Evolutionary conservation across 2,113 vertebrate genomes (phyloP).

Genomic region (Pardalotus punctatus): DNA sequence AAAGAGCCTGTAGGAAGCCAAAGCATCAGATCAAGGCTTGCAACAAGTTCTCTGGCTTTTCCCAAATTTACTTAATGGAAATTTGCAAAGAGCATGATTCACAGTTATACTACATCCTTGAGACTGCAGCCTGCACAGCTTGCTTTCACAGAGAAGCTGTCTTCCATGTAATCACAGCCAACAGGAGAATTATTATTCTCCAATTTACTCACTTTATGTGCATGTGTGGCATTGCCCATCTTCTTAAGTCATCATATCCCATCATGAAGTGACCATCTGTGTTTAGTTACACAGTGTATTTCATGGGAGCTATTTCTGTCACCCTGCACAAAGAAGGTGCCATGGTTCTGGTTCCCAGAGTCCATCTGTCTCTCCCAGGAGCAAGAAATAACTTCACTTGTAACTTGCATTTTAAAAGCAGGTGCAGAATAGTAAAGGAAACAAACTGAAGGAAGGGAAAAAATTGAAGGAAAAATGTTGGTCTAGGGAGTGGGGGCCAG

Average conservation of each 20-base stretch:
- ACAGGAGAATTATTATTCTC: not conserved
- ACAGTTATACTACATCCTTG: not conserved
- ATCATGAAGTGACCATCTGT: slow-evolving; percentile 47
- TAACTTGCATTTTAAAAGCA: slow-evolving; percentile 54
- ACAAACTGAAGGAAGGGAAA: not conserved
- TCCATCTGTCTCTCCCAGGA: slow-evolving; percentile 35
- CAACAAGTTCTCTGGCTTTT: not conserved
- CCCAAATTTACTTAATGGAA: not conserved
- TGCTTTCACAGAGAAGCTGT: slow-evolving; percentile 22
- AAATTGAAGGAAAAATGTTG: not conserved
- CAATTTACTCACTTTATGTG: not conserved
- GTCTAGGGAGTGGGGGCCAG: not conserved
- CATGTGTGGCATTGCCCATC: slow-evolving; percentile 1
- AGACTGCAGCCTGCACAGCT: not conserved
- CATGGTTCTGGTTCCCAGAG: not conserved
- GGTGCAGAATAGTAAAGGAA: slow-evolving; percentile 38
- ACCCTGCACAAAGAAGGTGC: slow-evolving; percentile 21
- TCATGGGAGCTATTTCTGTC: slow-evolving; percentile 59
- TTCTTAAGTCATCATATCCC: slow-evolving; percentile 19
- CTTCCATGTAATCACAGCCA: not conserved
- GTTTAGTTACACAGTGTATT: slow-evolving; percentile 32
- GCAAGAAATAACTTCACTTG: not conserved
- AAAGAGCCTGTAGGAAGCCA: not conserved
- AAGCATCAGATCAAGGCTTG: not conserved
- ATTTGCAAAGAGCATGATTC: not conserved